A percentile compares a stretch with the other conserved stretches of the same genome.
phyloP scores from a whole-genome alignment of 92 coral and sea anemone genomes.

The Hydrozoanthus gracilis region DNA sequence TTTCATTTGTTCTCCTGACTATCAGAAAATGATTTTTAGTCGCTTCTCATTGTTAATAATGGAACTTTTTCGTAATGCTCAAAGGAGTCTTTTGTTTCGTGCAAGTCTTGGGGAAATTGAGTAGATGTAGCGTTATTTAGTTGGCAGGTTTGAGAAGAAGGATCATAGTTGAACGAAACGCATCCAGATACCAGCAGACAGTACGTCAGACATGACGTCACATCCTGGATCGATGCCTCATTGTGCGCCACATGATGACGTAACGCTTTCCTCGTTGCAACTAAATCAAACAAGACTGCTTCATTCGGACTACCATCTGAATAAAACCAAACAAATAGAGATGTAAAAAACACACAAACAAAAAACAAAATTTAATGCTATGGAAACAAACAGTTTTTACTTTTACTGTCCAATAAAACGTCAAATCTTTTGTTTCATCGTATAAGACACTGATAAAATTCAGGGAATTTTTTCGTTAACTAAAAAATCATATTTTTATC shows the following conservation, averaged over 20 bases:
- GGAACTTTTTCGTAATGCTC: neutral
- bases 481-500: too few relatives aligned
- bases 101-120: constrained; percentile 15
- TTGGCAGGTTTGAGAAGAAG: neutral
- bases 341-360: neutral
- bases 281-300: neutral
- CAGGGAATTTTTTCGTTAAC: too few relatives aligned
- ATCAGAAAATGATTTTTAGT: neutral
- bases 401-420: too few relatives aligned
- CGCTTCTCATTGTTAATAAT: neutral
- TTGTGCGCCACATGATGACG: constrained; percentile 21
- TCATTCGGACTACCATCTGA: constrained; percentile 17
- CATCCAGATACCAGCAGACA: constrained; percentile 31
- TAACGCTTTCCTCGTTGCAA: neutral
- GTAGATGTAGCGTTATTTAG: constrained; percentile 17
- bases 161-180: constrained; percentile 4
- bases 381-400: neutral
- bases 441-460: too few relatives aligned
- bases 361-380: too few relatives aligned
- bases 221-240: neutral
- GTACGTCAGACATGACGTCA: constrained; percentile 11
- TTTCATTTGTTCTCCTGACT: too few relatives aligned
- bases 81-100: neutral
- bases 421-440: too few relatives aligned
- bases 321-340: neutral